A percentile compares a stretch with the other conserved stretches of the same genome.
Conservation (phyloP, 2,113 vertebrate genomes). For the Zosterops pallidus region DNA sequence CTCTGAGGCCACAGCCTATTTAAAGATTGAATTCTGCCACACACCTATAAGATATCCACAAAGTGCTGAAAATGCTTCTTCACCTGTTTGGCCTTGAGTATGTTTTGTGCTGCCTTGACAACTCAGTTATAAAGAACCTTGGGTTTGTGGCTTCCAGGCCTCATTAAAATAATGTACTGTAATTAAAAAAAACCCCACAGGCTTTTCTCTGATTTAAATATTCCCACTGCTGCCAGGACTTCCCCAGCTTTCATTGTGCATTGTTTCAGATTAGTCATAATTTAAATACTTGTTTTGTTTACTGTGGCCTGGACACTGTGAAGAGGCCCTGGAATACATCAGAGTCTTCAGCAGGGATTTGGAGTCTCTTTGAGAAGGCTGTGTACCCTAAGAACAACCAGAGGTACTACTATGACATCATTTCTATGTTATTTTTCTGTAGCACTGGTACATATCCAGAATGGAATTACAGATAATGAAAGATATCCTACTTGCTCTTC, state of each 20-base stretch:
- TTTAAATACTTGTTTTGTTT: neutral
- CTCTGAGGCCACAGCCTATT: neutral
- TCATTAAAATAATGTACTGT: constrained; percentile 16
- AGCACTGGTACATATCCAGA: neutral
- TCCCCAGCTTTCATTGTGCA: neutral
- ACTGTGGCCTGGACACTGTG: neutral
- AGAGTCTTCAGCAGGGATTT: neutral
- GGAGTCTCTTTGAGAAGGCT: neutral
- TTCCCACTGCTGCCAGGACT: neutral
- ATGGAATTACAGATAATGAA: neutral
- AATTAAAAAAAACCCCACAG: neutral
- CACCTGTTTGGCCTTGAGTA: neutral
- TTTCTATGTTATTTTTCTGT: accelerated
- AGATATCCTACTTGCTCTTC: neutral
- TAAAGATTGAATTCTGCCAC: neutral
- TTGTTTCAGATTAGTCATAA: constrained; percentile 21
- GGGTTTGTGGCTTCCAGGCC: neutral
- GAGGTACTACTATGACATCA: neutral
- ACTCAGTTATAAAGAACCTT: neutral
- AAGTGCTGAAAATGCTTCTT: neutral
- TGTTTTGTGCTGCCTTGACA: neutral
- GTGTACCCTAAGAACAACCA: accelerated
- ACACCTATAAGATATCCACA: neutral
- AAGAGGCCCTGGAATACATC: neutral
- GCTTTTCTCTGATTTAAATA: constrained; percentile 18